Conservation (phyloP, 1,140 invertebrate genomes). For the Pararge aegeria region DNA sequence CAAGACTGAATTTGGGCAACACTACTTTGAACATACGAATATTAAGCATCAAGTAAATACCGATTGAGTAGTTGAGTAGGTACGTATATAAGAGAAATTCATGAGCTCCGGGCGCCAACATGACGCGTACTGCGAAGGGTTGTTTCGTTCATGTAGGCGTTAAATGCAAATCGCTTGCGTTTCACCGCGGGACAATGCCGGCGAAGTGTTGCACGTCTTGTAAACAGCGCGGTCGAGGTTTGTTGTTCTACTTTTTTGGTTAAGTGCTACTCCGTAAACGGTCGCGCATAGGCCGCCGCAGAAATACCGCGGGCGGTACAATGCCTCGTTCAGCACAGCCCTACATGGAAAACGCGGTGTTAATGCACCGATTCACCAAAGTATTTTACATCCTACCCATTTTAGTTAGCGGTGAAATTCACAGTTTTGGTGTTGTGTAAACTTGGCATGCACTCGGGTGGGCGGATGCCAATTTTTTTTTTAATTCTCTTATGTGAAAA, state of each 20-base stretch:
- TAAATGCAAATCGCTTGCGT: conserved; percentile 71
- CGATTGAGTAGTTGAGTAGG: background rate
- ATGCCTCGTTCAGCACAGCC: conserved; percentile 57
- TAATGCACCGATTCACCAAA: conserved; percentile 51
- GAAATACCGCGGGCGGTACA: conserved; percentile 62
- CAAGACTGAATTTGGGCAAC: no score
- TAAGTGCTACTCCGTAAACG: conserved; percentile 69
- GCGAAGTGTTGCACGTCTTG: conserved; percentile 67
- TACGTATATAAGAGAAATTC: conserved; percentile 50
- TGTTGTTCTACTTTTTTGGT: conserved; percentile 77
- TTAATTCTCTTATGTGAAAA: conserved; percentile 2
- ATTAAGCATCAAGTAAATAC: no score
- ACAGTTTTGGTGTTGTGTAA: conserved; percentile 40
- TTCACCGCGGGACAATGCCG: conserved; percentile 73
- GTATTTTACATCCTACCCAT: conserved; percentile 36
- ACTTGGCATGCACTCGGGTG: conserved; percentile 33
- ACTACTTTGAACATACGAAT: no score
- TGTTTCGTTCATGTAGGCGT: conserved; percentile 53
- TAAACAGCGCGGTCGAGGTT: conserved; percentile 66
- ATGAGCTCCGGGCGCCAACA: conserved; percentile 38
- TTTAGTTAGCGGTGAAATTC: conserved; percentile 46
- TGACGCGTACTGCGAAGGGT: conserved; percentile 25
- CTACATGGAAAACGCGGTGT: conserved; percentile 57
- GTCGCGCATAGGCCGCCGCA: conserved; percentile 65
- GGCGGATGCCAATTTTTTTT: conserved; percentile 30